Percentiles rank a stretch among this genome's conserved stretches.
These are phyloP conservation scores for Carapus acus DNA, from an alignment of 2,797 vertebrate genomes.

Conservation along the genomic window DNA sequence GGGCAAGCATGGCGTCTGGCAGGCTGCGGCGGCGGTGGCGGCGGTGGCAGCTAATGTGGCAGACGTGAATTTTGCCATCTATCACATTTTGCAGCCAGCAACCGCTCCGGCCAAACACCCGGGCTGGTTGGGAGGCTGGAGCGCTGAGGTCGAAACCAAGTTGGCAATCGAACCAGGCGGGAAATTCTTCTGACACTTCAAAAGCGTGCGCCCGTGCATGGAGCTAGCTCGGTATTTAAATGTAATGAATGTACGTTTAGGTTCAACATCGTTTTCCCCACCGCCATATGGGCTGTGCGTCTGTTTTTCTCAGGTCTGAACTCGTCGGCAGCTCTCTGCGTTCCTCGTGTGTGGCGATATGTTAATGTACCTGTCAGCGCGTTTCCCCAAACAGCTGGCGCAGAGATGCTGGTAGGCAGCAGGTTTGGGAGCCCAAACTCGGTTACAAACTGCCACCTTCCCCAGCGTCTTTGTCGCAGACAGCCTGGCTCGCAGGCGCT, in stretches of 20 bases:
- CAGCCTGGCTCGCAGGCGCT: too few relatives aligned
- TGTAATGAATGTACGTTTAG: constrained; percentile 1
- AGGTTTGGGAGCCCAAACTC: too few relatives aligned
- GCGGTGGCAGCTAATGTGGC: constrained; percentile 40
- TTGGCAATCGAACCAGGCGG: constrained; percentile 33
- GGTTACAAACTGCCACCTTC: too few relatives aligned
- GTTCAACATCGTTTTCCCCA: neutral
- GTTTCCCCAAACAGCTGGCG: too few relatives aligned
- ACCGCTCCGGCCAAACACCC: constrained; percentile 43
- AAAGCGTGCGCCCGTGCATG: constrained; percentile 1
- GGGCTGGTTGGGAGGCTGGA: constrained; percentile 29
- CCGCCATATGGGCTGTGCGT: neutral
- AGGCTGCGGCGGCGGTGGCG: constrained; percentile 44
- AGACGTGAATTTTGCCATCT: constrained; percentile 55
- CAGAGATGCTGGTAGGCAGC: too few relatives aligned
- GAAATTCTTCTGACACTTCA: constrained; percentile 24
- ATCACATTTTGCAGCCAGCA: constrained; percentile 57
- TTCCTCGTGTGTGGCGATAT: constrained; percentile 1
- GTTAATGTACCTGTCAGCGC: too few relatives aligned
- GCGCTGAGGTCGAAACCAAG: constrained; percentile 46
- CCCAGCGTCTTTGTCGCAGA: too few relatives aligned
- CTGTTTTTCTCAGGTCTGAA: constrained; percentile 6
- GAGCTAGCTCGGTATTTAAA: constrained; percentile 14
- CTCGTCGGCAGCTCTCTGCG: neutral
- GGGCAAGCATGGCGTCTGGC: constrained; percentile 38